These are phyloP conservation scores for Eurytoma californica DNA, from an alignment of 2,888 invertebrate genomes.

Conservation along the genomic window DNA sequence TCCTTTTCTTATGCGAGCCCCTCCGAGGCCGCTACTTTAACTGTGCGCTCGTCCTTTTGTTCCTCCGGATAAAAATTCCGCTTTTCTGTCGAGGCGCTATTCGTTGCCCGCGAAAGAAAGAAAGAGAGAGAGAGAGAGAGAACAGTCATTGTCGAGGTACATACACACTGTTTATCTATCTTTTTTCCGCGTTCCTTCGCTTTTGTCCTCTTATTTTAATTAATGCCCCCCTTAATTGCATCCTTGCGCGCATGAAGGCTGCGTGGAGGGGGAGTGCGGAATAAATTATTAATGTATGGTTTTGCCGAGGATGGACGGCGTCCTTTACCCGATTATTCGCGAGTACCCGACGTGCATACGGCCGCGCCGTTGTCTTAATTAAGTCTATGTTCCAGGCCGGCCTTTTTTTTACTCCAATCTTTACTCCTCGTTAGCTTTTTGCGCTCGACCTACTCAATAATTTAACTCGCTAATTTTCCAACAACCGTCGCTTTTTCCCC, in stretches of 20 bases:
- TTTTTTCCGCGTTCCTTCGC: conserved; percentile 32
- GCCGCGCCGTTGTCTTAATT: conserved; percentile 38
- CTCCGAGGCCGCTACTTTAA: not conserved
- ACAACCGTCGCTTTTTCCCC: too few relatives aligned
- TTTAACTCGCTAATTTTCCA: too few relatives aligned
- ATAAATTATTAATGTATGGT: conserved; percentile 49
- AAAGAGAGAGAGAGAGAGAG: too few relatives aligned
- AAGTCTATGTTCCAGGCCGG: conserved; percentile 10
- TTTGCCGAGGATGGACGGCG: conserved; percentile 28
- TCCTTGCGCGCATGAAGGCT: conserved; percentile 34
- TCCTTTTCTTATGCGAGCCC: conserved; percentile 38
- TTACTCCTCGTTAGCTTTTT: too few relatives aligned
- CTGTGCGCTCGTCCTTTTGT: conserved; percentile 14
- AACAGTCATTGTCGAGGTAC: too few relatives aligned
- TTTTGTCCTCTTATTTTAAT: conserved; percentile 49
- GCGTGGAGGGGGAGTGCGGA: conserved; percentile 16
- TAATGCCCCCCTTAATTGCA: conserved; percentile 50
- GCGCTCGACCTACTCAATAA: too few relatives aligned
- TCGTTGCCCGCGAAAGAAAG: conserved; percentile 15
- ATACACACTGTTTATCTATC: too few relatives aligned
- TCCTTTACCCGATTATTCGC: conserved; percentile 41
- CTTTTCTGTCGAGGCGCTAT: conserved; percentile 9
- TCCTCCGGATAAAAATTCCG: conserved; percentile 48
- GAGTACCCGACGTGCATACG: conserved; percentile 10
- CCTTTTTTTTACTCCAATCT: too few relatives aligned